A percentile compares a stretch with the other conserved stretches of the same genome.
Evolutionary conservation across 2,113 vertebrate genomes (phyloP).

Genomic region (Poeciliopsis occidentalis): DNA sequence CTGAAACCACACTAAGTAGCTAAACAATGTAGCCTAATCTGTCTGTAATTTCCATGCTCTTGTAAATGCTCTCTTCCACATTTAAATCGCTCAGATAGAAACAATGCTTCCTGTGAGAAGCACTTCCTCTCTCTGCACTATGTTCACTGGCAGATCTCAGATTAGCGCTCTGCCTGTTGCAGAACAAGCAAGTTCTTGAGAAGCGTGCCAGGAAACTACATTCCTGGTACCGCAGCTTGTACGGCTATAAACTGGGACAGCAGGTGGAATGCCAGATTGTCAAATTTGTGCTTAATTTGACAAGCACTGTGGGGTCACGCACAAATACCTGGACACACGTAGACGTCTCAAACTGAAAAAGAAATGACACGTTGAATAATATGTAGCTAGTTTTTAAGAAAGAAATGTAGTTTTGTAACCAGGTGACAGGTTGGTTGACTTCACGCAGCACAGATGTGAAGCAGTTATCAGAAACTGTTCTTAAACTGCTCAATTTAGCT

Average conservation of each 20-base stretch:
- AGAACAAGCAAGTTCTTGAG: neutral
- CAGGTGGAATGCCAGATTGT: constrained; percentile 39
- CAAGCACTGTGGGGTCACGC: neutral
- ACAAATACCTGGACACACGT: neutral
- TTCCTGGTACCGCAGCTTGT: constrained; percentile 26
- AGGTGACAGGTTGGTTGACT: too few species aligned
- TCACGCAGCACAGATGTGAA: too few species aligned
- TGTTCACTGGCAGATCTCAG: neutral
- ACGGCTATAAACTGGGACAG: constrained; percentile 34
- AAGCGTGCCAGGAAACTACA: constrained; percentile 28
- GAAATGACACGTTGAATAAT: neutral
- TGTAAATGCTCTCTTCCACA: constrained; percentile 6
- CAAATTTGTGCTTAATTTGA: constrained; percentile 2
- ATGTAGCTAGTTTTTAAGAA: too few species aligned
- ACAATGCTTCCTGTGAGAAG: constrained; percentile 3
- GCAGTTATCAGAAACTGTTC: too few species aligned
- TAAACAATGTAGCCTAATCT: too few species aligned
- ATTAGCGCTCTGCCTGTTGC: neutral
- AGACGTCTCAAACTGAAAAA: neutral
- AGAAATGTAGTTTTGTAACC: too few species aligned
- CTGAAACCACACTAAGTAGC: too few species aligned
- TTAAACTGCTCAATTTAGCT: too few species aligned
- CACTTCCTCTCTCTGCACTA: neutral
- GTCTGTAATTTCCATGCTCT: too few species aligned
- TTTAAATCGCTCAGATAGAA: neutral